These are phyloP conservation scores for Leptinotarsa texana DNA, from an alignment of 1,140 invertebrate genomes.

Conservation along the genomic window DNA sequence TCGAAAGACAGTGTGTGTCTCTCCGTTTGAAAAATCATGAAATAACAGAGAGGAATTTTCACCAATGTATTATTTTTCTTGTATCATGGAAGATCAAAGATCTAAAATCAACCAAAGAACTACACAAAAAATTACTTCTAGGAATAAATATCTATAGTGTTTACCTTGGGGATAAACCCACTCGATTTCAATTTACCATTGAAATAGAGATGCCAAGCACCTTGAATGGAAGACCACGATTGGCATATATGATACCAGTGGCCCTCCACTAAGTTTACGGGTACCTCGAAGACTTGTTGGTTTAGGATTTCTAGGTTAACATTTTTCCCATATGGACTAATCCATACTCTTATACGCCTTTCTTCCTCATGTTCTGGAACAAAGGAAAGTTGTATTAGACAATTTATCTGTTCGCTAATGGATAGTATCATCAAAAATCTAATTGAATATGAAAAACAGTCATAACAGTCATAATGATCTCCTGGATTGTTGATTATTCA, in stretches of 20 bases:
- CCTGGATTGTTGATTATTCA: too few relatives aligned
- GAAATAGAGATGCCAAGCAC: constrained; percentile 64
- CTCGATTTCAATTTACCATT: constrained; percentile 59
- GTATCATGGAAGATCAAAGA: too few relatives aligned
- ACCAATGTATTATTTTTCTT: too few relatives aligned
- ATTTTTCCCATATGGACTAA: constrained; percentile 60
- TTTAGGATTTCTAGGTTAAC: constrained; percentile 64
- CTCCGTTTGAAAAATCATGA: too few relatives aligned
- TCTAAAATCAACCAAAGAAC: too few relatives aligned
- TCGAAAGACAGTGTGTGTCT: too few relatives aligned
- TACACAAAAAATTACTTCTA: not conserved
- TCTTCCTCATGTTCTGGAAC: constrained; percentile 62
- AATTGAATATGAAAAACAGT: too few relatives aligned
- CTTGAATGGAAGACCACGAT: constrained; percentile 64
- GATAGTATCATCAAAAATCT: too few relatives aligned
- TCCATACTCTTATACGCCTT: constrained; percentile 64
- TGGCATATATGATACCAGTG: constrained; percentile 70
- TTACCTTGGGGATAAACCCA: constrained; percentile 60
- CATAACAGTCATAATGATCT: too few relatives aligned
- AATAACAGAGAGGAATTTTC: too few relatives aligned
- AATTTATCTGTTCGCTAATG: too few relatives aligned
- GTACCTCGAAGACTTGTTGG: constrained; percentile 56
- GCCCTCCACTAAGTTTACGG: constrained; percentile 58
- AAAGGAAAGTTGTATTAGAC: not conserved
- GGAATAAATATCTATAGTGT: constrained; percentile 11